Percentiles rank a stretch among this genome's conserved stretches.
Conservation (phyloP, 2,888 invertebrate species). For the Meandrusa payeni region DNA sequence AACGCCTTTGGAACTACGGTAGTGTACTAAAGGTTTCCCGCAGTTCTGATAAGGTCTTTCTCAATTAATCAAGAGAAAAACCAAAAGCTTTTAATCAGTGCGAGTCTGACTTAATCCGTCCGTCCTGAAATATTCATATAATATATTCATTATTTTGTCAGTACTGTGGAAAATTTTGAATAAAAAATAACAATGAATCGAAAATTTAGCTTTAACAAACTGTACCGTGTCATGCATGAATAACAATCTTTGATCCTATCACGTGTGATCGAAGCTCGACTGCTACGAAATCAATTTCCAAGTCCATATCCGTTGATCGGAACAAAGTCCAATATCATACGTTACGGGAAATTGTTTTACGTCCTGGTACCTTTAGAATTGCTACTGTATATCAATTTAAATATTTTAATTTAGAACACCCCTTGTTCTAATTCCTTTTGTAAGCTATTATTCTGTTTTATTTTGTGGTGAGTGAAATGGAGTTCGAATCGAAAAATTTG, state of each 20-base stretch:
- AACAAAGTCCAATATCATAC: slow-evolving; percentile 2
- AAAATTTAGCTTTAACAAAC: too few species aligned
- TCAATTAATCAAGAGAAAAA: too few species aligned
- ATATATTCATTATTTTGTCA: too few species aligned
- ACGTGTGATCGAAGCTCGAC: neutral
- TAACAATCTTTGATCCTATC: neutral
- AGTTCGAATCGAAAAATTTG: too few species aligned
- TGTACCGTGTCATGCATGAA: slow-evolving; percentile 9
- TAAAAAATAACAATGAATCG: too few species aligned
- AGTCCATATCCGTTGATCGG: slow-evolving; percentile 3
- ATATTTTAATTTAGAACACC: neutral
- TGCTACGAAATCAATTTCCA: slow-evolving; percentile 9
- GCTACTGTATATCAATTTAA: neutral
- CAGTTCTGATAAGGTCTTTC: too few species aligned
- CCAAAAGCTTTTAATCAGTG: too few species aligned
- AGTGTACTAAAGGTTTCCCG: too few species aligned
- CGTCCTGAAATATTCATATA: too few species aligned
- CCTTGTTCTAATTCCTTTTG: neutral
- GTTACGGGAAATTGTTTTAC: slow-evolving; percentile 10
- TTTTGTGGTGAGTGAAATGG: neutral
- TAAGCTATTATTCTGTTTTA: neutral
- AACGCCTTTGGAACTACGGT: too few species aligned
- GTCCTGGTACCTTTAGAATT: slow-evolving; percentile 1
- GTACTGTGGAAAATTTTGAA: too few species aligned
- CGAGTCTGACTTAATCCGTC: too few species aligned